These are phyloP conservation scores for Colostygia pectinataria DNA, from an alignment of 2,888 invertebrate genomes.

Conservation along the genomic window DNA sequence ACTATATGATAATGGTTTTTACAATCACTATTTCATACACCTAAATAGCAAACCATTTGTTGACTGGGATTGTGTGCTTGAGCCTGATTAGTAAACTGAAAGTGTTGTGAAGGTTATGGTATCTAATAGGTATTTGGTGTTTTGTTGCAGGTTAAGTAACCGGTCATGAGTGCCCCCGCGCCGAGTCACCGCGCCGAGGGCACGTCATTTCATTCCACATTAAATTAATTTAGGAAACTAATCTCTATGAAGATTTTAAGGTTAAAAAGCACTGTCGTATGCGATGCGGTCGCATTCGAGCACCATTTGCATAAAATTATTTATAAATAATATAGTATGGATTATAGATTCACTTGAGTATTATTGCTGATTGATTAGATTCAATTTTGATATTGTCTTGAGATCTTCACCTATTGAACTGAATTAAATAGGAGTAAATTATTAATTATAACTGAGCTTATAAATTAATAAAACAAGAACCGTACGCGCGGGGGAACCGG, in stretches of 20 bases:
- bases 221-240: conserved; percentile 77
- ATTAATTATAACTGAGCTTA: conserved; percentile 66
- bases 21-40: neutral
- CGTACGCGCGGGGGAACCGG: conserved; percentile 45
- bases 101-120: neutral
- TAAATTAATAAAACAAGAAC: conserved; percentile 45
- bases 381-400: conserved; percentile 64
- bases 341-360: conserved; percentile 81
- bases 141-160: conserved; percentile 78
- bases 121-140: neutral
- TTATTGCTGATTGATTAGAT: conserved; percentile 79
- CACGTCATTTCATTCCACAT: conserved; percentile 82
- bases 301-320: conserved; percentile 69
- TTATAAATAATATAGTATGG: conserved; percentile 75
- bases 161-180: conserved; percentile 74
- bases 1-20: no score
- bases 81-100: neutral
- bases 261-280: conserved; percentile 69
- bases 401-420: conserved; percentile 67
- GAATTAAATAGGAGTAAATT: conserved; percentile 58
- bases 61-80: neutral
- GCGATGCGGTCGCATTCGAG: conserved; percentile 57
- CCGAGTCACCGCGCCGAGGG: conserved; percentile 70
- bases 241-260: conserved; percentile 78
- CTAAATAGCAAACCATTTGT: neutral